Conservation (phyloP, 2,797 vertebrate genomes). For the Melanotaenia trifasciata region DNA sequence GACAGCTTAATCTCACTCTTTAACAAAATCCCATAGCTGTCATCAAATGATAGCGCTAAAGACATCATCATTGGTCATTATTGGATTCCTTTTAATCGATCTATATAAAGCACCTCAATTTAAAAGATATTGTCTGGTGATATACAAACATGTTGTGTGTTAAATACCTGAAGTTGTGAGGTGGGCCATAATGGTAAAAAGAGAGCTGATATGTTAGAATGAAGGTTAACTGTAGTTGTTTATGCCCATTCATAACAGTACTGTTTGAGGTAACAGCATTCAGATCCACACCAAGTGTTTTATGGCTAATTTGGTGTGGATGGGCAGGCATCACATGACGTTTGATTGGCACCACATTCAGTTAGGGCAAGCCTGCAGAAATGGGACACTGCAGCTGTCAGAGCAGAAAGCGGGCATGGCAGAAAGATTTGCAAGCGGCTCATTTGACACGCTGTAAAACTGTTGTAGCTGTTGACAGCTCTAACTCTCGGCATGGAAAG, state of each 20-base stretch:
- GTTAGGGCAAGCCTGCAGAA: slow-evolving; percentile 44
- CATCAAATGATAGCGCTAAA: no score
- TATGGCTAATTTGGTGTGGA: slow-evolving; percentile 16
- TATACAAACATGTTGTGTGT: neutral
- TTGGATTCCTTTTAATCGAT: no score
- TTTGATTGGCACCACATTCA: slow-evolving; percentile 66
- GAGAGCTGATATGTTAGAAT: neutral
- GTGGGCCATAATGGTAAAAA: neutral
- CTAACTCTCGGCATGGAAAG: slow-evolving; percentile 7
- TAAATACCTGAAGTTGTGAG: neutral
- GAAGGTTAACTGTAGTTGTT: neutral
- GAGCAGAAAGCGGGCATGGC: slow-evolving; percentile 27
- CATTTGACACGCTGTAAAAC: slow-evolving; percentile 47
- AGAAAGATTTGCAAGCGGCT: slow-evolving; percentile 30
- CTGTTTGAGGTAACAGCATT: slow-evolving; percentile 24
- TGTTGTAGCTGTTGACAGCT: slow-evolving; percentile 54
- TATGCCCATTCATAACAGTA: neutral
- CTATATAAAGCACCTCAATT: no score
- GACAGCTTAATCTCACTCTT: neutral
- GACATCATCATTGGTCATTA: no score
- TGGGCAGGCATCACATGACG: slow-evolving; percentile 1
- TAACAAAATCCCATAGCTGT: neutral
- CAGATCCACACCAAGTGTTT: slow-evolving; percentile 8
- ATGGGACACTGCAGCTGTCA: slow-evolving; percentile 54
- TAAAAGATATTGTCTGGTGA: neutral